These are phyloP conservation scores for Drosophila pachea DNA, from an alignment of 1,140 invertebrate genomes.

Conservation along the genomic window DNA sequence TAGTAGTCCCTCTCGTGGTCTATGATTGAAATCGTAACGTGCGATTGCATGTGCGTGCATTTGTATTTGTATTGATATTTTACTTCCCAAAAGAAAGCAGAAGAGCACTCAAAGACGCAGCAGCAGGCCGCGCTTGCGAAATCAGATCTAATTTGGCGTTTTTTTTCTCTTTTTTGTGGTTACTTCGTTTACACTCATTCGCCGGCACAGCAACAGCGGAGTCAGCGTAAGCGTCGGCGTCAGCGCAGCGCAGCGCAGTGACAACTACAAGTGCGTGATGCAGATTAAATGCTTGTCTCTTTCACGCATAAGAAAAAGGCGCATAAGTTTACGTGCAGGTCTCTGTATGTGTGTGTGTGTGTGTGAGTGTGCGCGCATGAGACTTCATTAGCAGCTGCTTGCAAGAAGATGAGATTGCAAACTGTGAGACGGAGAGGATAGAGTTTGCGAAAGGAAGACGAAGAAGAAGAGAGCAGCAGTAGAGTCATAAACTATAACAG, in stretches of 20 bases:
- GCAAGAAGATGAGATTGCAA: not conserved
- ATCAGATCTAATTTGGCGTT: not conserved
- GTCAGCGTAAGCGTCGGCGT: too few species aligned
- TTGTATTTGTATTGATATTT: not conserved
- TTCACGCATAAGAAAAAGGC: too few species aligned
- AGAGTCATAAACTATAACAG: not conserved
- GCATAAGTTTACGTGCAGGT: too few species aligned
- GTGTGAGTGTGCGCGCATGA: conserved; percentile 23
- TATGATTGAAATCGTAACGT: conserved; percentile 12
- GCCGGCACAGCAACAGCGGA: not conserved
- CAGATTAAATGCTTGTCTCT: too few species aligned
- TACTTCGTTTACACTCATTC: too few species aligned
- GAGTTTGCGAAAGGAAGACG: not conserved
- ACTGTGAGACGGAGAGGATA: not conserved
- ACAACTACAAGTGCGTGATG: conserved; percentile 38
- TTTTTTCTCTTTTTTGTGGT: too few species aligned
- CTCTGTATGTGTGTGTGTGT: too few species aligned
- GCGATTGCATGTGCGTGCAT: not conserved
- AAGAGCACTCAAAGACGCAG: not conserved
- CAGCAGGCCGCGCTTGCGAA: not conserved
- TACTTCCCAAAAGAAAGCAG: conserved; percentile 6
- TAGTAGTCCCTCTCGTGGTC: conserved; percentile 3
- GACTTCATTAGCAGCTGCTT: conserved; percentile 32
- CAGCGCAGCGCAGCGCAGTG: not conserved
- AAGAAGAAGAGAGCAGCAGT: not conserved